Conservation (phyloP, 2,797 vertebrate genomes). For the Tachyglossus aculeatus region DNA sequence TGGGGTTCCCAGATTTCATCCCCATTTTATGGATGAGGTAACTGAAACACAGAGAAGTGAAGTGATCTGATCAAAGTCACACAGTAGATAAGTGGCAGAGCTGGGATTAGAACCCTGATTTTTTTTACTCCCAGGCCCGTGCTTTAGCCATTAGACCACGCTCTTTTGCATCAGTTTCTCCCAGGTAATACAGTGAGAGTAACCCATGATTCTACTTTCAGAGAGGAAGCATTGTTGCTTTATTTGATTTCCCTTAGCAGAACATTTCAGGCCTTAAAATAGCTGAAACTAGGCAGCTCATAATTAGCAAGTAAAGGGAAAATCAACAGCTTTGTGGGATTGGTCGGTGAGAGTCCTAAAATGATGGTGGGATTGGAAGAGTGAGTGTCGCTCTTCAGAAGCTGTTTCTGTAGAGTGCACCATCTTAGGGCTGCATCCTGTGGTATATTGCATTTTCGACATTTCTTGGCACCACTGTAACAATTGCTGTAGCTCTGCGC, state of each 20-base stretch:
- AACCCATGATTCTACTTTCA: constrained; percentile 27
- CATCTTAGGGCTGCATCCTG: constrained; percentile 1
- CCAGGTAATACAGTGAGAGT: constrained; percentile 3
- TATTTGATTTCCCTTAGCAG: constrained; percentile 35
- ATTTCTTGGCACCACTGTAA: constrained; percentile 9
- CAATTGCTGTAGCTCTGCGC: constrained; percentile 5
- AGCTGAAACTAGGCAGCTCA: constrained; percentile 26
- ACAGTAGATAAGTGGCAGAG: too few species aligned
- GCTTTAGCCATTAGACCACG: too few species aligned
- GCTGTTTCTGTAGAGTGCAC: background rate
- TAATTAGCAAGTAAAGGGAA: constrained; percentile 29
- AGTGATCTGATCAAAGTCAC: too few species aligned
- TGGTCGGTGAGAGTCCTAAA: constrained; percentile 12
- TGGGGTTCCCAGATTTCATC: too few species aligned
- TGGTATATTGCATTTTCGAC: background rate
- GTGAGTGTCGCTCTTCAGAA: background rate
- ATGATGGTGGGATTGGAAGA: constrained; percentile 10
- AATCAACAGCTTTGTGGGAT: background rate
- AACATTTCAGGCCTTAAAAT: constrained; percentile 33
- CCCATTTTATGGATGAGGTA: too few species aligned
- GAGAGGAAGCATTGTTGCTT: constrained; percentile 9
- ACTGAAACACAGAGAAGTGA: too few species aligned
- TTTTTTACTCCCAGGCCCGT: too few species aligned
- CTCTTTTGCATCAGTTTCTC: too few species aligned
- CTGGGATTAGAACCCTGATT: too few species aligned